phyloP scores from a whole-genome alignment of 2,113 vertebrate genomes.

The Heterotilapia buettikoferi region DNA sequence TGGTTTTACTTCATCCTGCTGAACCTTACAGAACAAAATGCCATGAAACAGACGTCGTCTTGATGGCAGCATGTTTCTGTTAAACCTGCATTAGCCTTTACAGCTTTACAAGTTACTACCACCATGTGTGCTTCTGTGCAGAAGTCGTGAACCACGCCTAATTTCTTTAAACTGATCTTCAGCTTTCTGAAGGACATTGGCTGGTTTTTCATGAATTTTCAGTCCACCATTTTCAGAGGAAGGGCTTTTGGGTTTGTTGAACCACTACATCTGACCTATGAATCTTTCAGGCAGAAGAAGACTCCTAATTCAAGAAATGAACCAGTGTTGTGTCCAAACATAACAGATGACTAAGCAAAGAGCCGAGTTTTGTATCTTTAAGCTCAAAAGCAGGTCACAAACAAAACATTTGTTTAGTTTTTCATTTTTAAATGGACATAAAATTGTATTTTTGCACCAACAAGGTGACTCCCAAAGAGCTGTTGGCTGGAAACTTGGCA shows the following conservation, averaged over 20 bases:
- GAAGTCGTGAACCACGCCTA: background rate
- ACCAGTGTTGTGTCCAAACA: rapidly evolving
- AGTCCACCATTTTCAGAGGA: background rate
- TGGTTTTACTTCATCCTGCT: background rate
- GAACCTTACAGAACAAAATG: background rate
- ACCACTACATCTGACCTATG: background rate
- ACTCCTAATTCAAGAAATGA: background rate
- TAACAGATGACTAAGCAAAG: background rate
- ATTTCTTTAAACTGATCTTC: background rate
- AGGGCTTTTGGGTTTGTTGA: background rate
- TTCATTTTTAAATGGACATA: background rate
- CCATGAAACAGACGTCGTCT: background rate
- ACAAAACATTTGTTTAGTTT: background rate
- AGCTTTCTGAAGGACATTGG: too few species aligned
- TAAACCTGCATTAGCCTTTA: background rate
- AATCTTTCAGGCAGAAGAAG: background rate
- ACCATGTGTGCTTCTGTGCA: background rate
- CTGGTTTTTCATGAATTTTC: too few species aligned
- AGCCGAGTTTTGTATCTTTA: background rate
- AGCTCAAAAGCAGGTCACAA: background rate
- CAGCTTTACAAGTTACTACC: background rate
- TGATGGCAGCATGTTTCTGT: background rate
- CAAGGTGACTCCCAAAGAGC: background rate
- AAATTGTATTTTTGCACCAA: background rate
- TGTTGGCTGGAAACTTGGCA: background rate